A percentile compares a stretch with the other conserved stretches of the same genome.
Evolutionary conservation across 1,140 invertebrate genomes (phyloP).

Genomic region (Sitophilus oryzae): DNA sequence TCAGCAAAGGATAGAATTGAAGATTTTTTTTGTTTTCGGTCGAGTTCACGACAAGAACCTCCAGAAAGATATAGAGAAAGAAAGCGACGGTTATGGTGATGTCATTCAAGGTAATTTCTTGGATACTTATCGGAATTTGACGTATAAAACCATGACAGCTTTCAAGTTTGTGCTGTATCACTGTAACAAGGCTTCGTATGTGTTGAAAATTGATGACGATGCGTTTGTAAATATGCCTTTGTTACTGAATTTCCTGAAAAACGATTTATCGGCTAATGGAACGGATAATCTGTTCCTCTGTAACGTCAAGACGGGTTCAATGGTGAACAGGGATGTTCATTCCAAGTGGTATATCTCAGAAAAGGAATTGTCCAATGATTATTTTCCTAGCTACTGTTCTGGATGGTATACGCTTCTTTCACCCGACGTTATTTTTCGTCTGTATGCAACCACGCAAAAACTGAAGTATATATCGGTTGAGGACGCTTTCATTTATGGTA

Average conservation of each 20-base stretch:
- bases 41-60: slow-evolving; percentile 40
- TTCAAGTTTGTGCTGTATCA: slow-evolving; percentile 71
- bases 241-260: slow-evolving; percentile 56
- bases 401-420: slow-evolving; percentile 70
- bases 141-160: slow-evolving; percentile 78
- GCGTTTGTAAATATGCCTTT: slow-evolving; percentile 66
- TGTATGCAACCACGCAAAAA: slow-evolving; percentile 38
- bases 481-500: slow-evolving; percentile 74
- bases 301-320: slow-evolving; percentile 44
- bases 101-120: slow-evolving; percentile 72
- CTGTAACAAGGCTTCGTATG: slow-evolving; percentile 60
- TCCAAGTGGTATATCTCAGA: slow-evolving; percentile 73
- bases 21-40: slow-evolving; percentile 65
- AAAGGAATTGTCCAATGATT: slow-evolving; percentile 55
- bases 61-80: slow-evolving; percentile 51
- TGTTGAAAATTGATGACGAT: slow-evolving; percentile 74
- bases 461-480: slow-evolving; percentile 69
- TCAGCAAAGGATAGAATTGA: slow-evolving; percentile 27
- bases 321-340: slow-evolving; percentile 56
- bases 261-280: slow-evolving; percentile 46
- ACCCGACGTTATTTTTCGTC: slow-evolving; percentile 56
- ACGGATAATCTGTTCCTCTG: slow-evolving; percentile 54
- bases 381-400: slow-evolving; percentile 61
- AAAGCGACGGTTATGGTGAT: slow-evolving; percentile 58
- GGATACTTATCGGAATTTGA: slow-evolving; percentile 78